Percentiles rank a stretch among this genome's conserved stretches.
Evolutionary conservation across 2,888 invertebrate species (phyloP).

Genomic region (Synergus laeviventris): DNA sequence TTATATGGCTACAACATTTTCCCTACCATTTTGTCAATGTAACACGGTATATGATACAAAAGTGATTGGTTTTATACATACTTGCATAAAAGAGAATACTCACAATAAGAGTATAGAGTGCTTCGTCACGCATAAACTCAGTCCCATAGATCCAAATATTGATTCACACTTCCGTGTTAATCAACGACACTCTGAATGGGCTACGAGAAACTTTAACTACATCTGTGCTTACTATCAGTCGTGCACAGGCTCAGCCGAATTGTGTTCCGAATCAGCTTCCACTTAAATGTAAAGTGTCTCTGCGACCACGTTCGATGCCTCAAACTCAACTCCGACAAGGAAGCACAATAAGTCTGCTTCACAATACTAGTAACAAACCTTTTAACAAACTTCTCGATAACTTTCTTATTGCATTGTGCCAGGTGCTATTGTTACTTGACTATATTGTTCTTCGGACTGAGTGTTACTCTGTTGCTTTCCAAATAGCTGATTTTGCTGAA

Average conservation of each 20-base stretch:
- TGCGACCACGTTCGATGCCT: slow-evolving; percentile 12
- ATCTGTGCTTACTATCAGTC: slow-evolving; percentile 37
- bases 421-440: slow-evolving; percentile 70
- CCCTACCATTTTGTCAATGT: slow-evolving; percentile 24
- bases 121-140: slow-evolving; percentile 33
- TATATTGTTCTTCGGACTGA: slow-evolving; percentile 68
- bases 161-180: slow-evolving; percentile 2
- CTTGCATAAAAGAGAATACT: slow-evolving; percentile 54
- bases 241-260: slow-evolving; percentile 34
- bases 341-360: slow-evolving; percentile 15
- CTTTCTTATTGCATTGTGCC: slow-evolving; percentile 64
- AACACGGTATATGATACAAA: slow-evolving; percentile 62
- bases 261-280: neutral
- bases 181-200: slow-evolving; percentile 30
- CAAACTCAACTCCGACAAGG: slow-evolving; percentile 19
- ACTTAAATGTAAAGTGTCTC: neutral
- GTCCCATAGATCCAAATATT: slow-evolving; percentile 10
- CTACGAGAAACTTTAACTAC: slow-evolving; percentile 1
- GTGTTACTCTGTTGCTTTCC: slow-evolving; percentile 50
- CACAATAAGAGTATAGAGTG: slow-evolving; percentile 30
- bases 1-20: slow-evolving; percentile 41
- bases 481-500: slow-evolving; percentile 60
- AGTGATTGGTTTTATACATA: slow-evolving; percentile 66
- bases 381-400: neutral
- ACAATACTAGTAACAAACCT: neutral